phyloP scores from a whole-genome alignment of 2,888 invertebrate species.

The Erpobdella octoculata region DNA sequence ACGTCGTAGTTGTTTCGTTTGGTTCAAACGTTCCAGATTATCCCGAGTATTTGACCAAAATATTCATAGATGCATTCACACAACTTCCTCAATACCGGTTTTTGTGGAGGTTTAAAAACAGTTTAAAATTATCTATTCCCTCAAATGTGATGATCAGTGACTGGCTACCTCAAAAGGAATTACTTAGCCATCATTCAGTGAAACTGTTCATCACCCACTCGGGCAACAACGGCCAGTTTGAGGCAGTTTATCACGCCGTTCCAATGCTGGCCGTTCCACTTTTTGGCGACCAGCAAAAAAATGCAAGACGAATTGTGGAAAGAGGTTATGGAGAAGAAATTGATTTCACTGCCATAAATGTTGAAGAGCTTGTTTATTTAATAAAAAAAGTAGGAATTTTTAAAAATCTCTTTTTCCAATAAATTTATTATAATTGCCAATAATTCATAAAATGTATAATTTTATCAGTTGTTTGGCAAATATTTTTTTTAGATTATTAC shows the following conservation, averaged over 20 bases:
- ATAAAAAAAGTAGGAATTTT: neutral
- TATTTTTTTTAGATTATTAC: too few species aligned
- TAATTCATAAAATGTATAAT: too few species aligned
- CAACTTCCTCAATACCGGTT: slow-evolving; percentile 18
- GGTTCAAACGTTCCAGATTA: slow-evolving; percentile 10
- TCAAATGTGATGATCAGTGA: slow-evolving; percentile 45
- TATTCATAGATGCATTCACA: slow-evolving; percentile 20
- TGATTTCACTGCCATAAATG: neutral
- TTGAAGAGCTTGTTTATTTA: neutral
- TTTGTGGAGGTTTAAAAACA: slow-evolving; percentile 25
- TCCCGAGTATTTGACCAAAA: neutral
- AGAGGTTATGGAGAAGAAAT: neutral
- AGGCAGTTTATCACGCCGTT: slow-evolving; percentile 54
- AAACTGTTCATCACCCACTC: slow-evolving; percentile 66
- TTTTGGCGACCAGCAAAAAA: neutral
- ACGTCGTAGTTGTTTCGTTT: slow-evolving; percentile 26
- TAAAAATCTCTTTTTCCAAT: too few species aligned
- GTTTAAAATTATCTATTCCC: neutral
- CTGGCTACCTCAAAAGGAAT: slow-evolving; percentile 54
- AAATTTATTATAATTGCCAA: too few species aligned
- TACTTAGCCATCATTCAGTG: slow-evolving; percentile 61
- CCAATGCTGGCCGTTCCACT: neutral
- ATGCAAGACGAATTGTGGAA: neutral
- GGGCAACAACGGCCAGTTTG: slow-evolving; percentile 65
- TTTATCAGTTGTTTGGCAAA: too few species aligned